Evolutionary conservation across 1,140 invertebrate species (phyloP).

Genomic region (Zaprionus capensis): DNA sequence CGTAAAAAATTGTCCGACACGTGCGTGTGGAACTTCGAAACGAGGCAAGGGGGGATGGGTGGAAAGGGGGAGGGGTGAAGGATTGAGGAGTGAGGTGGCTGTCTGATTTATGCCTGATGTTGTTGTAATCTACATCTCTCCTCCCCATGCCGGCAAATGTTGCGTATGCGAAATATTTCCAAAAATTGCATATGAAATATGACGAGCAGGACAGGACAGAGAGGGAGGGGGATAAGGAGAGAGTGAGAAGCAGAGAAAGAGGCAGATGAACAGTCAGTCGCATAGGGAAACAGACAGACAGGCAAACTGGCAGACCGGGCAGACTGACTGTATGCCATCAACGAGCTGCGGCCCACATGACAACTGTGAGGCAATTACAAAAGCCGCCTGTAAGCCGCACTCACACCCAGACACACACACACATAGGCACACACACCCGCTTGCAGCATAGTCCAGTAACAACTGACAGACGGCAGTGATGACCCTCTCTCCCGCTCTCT

Average conservation of each 20-base stretch:
- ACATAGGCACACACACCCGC: constrained; percentile 2
- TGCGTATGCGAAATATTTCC: constrained; percentile 41
- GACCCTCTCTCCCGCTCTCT: constrained; percentile 5
- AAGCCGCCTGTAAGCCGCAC: constrained; percentile 9
- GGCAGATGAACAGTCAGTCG: neutral
- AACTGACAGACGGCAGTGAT: constrained; percentile 29
- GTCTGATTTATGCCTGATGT: too few species aligned
- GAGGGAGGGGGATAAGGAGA: neutral
- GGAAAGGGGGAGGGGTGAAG: neutral
- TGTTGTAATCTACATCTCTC: neutral
- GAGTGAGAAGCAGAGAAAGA: neutral
- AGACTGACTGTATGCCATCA: constrained; percentile 15
- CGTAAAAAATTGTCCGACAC: constrained; percentile 74
- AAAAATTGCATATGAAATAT: constrained; percentile 30
- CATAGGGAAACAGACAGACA: neutral
- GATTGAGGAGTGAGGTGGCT: neutral
- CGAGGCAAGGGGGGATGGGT: neutral
- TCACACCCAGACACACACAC: constrained; percentile 10
- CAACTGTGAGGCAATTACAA: constrained; percentile 41
- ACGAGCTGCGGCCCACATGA: constrained; percentile 10
- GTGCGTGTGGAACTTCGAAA: constrained; percentile 49
- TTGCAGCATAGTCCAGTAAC: constrained; percentile 27
- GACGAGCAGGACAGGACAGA: constrained; percentile 5
- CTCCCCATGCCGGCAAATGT: neutral
- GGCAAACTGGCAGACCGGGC: neutral